Evolutionary conservation across 1,140 invertebrate genomes (phyloP).

Genomic region (Cydia splendana): DNA sequence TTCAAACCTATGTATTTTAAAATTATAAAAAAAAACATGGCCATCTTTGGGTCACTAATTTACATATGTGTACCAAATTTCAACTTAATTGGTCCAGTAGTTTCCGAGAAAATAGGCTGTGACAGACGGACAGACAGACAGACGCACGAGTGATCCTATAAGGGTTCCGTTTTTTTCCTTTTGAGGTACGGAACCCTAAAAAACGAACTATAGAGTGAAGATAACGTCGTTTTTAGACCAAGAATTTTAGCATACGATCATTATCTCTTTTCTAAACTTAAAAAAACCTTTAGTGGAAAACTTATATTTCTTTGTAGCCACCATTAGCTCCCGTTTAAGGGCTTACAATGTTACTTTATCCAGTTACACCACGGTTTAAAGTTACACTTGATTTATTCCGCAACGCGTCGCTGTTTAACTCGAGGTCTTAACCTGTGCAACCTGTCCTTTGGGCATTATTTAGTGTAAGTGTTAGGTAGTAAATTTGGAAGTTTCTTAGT

Average conservation of each 20-base stretch:
- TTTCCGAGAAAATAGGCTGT: no score
- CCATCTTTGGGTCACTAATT: no score
- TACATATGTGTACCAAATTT: no score
- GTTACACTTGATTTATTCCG: neutral
- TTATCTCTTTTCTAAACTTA: neutral
- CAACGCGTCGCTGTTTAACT: conserved; percentile 21
- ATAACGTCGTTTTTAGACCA: no score
- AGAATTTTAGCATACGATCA: neutral
- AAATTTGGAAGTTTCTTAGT: conserved; percentile 21
- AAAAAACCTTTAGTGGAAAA: conserved; percentile 20
- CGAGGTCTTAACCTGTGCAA: conserved; percentile 26
- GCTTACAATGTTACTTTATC: conserved; percentile 7
- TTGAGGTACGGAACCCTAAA: no score
- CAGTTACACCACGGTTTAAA: neutral
- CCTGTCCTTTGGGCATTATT: conserved; percentile 17
- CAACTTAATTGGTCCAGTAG: no score
- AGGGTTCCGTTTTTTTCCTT: no score
- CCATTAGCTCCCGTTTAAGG: neutral
- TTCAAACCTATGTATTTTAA: no score
- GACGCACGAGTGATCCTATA: no score
- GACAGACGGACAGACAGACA: no score
- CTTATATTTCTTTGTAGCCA: neutral
- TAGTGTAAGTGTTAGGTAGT: conserved; percentile 22
- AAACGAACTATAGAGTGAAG: no score
- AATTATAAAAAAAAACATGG: no score